Evolutionary conservation across 2,113 vertebrate genomes (phyloP).

Genomic region (Proteles cristata): DNA sequence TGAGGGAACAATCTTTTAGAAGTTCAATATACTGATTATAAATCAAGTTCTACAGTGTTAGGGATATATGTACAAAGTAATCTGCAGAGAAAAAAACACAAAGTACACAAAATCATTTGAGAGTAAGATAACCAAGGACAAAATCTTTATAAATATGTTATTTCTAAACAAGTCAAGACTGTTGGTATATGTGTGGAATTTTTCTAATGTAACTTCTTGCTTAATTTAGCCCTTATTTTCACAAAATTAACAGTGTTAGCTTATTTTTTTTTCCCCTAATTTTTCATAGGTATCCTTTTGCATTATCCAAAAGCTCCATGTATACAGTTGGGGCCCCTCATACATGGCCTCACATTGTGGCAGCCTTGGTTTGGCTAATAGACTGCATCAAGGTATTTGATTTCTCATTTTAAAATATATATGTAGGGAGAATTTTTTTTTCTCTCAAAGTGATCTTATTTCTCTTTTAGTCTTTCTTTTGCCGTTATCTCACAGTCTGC

Average conservation of each 20-base stretch:
- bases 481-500: not conserved
- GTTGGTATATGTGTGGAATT: not conserved
- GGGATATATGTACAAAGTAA: not conserved
- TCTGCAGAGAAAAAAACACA: not conserved
- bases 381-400: constrained; percentile 93
- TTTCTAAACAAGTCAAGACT: constrained; percentile 25
- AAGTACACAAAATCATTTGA: not conserved
- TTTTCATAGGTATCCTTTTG: constrained; percentile 93
- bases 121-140: not conserved
- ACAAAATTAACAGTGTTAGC: not conserved
- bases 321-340: constrained; percentile 98
- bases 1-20: not conserved
- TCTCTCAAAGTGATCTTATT: not conserved
- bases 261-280: not conserved
- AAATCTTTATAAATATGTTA: not conserved
- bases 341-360: constrained; percentile 96
- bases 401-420: constrained; percentile 20
- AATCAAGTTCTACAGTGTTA: not conserved
- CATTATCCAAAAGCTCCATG: constrained; percentile 96
- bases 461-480: constrained; percentile 38
- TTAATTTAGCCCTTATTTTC: constrained; percentile 32
- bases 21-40: not conserved
- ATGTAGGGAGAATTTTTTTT: not conserved
- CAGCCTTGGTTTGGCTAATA: constrained; percentile 95
- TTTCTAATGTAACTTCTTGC: constrained; percentile 8